Conservation (phyloP, 2,797 vertebrate genomes). For the Melanotaenia boesemani region DNA sequence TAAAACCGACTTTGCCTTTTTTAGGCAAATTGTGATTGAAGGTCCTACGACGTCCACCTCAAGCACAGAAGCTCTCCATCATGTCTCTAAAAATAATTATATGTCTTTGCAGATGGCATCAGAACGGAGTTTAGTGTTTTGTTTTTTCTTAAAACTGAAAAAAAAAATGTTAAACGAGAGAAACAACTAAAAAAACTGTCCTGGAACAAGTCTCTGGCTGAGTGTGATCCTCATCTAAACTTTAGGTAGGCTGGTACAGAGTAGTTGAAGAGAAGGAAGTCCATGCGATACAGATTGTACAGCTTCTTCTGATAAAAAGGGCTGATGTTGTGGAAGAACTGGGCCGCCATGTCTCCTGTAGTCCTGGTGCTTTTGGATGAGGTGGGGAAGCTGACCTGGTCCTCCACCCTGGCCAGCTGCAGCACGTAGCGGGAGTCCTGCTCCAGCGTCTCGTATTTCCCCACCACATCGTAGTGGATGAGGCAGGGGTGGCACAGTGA, state of each 20-base stretch:
- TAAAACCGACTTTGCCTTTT: slow-evolving; percentile 21
- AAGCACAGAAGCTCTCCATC: too few species aligned
- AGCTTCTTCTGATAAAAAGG: slow-evolving; percentile 93
- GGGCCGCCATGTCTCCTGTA: slow-evolving; percentile 83
- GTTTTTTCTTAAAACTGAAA: too few species aligned
- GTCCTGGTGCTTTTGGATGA: slow-evolving; percentile 85
- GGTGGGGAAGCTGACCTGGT: slow-evolving; percentile 84
- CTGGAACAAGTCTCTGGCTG: slow-evolving; percentile 4
- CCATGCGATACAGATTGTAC: slow-evolving; percentile 93
- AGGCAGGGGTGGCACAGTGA: slow-evolving; percentile 93
- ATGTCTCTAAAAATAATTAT: too few species aligned
- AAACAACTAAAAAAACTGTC: neutral
- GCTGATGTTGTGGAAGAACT: slow-evolving; percentile 90
- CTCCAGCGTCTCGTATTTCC: slow-evolving; percentile 92
- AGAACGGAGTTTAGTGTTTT: too few species aligned
- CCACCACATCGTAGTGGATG: slow-evolving; percentile 91
- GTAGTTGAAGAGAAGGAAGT: slow-evolving; percentile 95
- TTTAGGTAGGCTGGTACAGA: slow-evolving; percentile 89
- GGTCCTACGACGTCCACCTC: too few species aligned
- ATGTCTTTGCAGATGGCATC: too few species aligned
- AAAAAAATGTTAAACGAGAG: slow-evolving; percentile 1
- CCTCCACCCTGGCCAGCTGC: slow-evolving; percentile 83
- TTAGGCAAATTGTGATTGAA: neutral
- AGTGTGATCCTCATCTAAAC: slow-evolving; percentile 79
- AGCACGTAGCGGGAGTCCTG: slow-evolving; percentile 91